These are phyloP conservation scores for Drosophila bocki DNA, from an alignment of 1,140 invertebrate genomes.

Conservation along the genomic window DNA sequence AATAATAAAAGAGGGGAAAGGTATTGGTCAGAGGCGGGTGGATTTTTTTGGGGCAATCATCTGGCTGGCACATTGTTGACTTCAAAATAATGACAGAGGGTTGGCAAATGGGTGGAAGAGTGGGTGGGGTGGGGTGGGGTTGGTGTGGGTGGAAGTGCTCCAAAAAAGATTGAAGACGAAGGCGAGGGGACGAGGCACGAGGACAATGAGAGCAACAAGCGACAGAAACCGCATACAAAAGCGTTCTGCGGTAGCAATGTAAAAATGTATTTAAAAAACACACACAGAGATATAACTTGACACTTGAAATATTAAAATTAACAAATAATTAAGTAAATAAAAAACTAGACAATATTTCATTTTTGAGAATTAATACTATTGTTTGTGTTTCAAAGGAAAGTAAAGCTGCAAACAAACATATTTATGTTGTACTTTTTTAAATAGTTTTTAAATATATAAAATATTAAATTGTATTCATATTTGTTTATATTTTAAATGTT, in stretches of 20 bases:
- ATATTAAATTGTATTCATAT: too few species aligned
- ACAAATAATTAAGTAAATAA: neutral
- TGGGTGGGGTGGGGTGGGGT: neutral
- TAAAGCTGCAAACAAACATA: too few species aligned
- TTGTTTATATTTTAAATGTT: too few species aligned
- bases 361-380: neutral
- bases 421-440: too few species aligned
- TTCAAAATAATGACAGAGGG: conserved; percentile 75
- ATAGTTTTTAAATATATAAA: too few species aligned
- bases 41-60: conserved; percentile 59
- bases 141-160: conserved; percentile 20
- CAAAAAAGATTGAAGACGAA: conserved; percentile 32
- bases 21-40: conserved; percentile 46
- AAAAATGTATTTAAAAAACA: conserved; percentile 49
- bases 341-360: neutral
- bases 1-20: conserved; percentile 24
- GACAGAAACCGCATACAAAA: conserved; percentile 12
- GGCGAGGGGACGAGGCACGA: conserved; percentile 1
- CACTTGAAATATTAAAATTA: neutral
- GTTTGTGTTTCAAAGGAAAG: too few species aligned
- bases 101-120: neutral
- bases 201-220: conserved; percentile 30
- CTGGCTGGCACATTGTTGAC: conserved; percentile 75
- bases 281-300: conserved; percentile 2
- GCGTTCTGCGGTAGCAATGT: conserved; percentile 48